Conservation (phyloP, 2,888 invertebrate species). For the Crocallis elinguaria region DNA sequence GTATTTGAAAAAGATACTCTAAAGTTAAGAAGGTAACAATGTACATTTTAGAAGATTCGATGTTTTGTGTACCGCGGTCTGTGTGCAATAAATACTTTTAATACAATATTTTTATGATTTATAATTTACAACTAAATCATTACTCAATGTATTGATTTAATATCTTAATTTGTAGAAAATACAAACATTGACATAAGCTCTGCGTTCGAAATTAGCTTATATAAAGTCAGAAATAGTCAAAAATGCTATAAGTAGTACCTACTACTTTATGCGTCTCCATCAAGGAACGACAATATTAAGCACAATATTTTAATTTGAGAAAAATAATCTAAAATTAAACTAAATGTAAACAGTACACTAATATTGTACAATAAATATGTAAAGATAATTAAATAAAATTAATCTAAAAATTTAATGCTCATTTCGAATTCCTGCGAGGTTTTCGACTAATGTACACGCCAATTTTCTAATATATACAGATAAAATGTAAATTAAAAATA, state of each 20-base stretch:
- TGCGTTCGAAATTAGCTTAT: constrained; percentile 5
- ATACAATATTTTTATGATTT: too few relatives aligned
- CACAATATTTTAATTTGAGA: constrained; percentile 31
- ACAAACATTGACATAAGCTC: background rate
- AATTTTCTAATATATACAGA: constrained; percentile 38
- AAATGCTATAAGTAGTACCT: constrained; percentile 24
- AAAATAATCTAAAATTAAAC: constrained; percentile 26
- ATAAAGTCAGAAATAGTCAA: constrained; percentile 8
- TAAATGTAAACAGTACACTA: constrained; percentile 47
- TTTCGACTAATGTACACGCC: constrained; percentile 9
- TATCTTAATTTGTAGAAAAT: too few relatives aligned
- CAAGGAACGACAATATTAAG: constrained; percentile 14
- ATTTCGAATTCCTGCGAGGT: constrained; percentile 14
- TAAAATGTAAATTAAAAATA: constrained; percentile 11
- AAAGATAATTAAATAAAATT: constrained; percentile 37
- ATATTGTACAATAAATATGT: constrained; percentile 57
- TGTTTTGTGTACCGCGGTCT: background rate
- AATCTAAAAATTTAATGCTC: constrained; percentile 33
- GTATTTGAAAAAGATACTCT: background rate
- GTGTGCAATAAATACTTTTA: background rate
- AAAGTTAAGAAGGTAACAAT: background rate
- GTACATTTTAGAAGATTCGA: background rate
- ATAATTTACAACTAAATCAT: too few relatives aligned
- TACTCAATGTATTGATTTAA: too few relatives aligned
- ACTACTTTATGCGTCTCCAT: constrained; percentile 6